Evolutionary conservation across 2,888 invertebrate species (phyloP).

Genomic region (Venusia cambrica): DNA sequence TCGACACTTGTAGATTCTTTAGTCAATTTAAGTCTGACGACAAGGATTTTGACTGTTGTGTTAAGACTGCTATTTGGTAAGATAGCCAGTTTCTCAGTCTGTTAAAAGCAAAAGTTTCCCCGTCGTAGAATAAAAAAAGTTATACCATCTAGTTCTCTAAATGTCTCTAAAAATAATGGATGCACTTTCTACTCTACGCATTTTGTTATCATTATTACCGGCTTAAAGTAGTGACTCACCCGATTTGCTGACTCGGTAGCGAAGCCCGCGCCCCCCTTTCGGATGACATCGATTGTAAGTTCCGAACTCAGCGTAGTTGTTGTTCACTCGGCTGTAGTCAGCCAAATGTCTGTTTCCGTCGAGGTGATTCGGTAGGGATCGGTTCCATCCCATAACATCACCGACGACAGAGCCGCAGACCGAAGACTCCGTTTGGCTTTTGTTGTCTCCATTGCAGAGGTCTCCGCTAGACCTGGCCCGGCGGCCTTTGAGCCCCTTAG

Average conservation of each 20-base stretch:
- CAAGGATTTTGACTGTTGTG: too few species aligned
- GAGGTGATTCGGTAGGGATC: constrained; percentile 86
- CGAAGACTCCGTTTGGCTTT: constrained; percentile 72
- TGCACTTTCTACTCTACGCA: too few species aligned
- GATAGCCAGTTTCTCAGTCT: too few species aligned
- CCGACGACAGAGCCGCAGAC: constrained; percentile 76
- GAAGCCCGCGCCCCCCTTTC: constrained; percentile 69
- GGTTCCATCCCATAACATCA: constrained; percentile 76
- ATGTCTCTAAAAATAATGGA: not conserved
- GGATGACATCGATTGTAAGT: constrained; percentile 70
- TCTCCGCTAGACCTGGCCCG: constrained; percentile 88
- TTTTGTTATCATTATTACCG: not conserved
- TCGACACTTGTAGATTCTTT: too few species aligned
- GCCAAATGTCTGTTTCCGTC: constrained; percentile 82
- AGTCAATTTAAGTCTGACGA: too few species aligned
- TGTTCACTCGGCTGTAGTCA: constrained; percentile 80
- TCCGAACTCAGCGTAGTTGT: constrained; percentile 75
- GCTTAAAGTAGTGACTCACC: constrained; percentile 49
- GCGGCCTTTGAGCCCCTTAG: constrained; percentile 86
- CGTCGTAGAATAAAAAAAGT: too few species aligned
- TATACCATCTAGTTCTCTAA: too few species aligned
- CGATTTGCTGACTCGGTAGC: constrained; percentile 71
- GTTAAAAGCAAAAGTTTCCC: too few species aligned
- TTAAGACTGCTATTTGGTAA: too few species aligned
- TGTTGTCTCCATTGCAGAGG: constrained; percentile 84